These are phyloP conservation scores for Eledone cirrhosa DNA, from an alignment of 2,888 invertebrate genomes.

Conservation along the genomic window DNA sequence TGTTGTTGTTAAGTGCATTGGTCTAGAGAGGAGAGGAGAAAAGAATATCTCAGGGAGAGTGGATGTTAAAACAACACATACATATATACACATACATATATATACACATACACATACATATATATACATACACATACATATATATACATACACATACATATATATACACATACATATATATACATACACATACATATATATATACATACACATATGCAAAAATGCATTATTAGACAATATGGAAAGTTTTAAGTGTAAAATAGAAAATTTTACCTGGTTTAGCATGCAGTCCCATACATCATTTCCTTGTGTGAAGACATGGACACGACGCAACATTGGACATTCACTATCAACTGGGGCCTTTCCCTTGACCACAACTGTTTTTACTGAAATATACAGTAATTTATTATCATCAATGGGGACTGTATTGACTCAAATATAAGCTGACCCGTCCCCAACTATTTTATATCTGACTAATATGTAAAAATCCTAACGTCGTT, in stretches of 20 bases:
- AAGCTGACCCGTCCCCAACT: no score
- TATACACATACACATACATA: not conserved
- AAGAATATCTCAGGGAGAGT: not conserved
- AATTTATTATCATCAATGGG: no score
- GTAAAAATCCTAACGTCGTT: no score
- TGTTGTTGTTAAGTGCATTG: constrained; percentile 70
- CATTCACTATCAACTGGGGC: constrained; percentile 68
- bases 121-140: not conserved
- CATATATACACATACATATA: not conserved
- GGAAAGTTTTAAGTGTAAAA: no score
- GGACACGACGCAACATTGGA: constrained; percentile 56
- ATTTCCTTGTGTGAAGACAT: constrained; percentile 64
- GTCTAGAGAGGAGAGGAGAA: constrained; percentile 63
- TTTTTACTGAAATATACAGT: constrained; percentile 37
- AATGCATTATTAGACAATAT: no score
- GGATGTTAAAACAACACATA: not conserved
- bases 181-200: not conserved
- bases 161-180: not conserved
- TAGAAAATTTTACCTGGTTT: constrained; percentile 63
- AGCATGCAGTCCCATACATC: constrained; percentile 69
- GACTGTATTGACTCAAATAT: constrained; percentile 45
- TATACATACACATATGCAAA: no score
- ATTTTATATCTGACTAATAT: no score
- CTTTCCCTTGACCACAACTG: constrained; percentile 62
- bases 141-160: no score